These are phyloP conservation scores for Clostera curtula DNA, from an alignment of 2,888 invertebrate species.

Conservation along the genomic window DNA sequence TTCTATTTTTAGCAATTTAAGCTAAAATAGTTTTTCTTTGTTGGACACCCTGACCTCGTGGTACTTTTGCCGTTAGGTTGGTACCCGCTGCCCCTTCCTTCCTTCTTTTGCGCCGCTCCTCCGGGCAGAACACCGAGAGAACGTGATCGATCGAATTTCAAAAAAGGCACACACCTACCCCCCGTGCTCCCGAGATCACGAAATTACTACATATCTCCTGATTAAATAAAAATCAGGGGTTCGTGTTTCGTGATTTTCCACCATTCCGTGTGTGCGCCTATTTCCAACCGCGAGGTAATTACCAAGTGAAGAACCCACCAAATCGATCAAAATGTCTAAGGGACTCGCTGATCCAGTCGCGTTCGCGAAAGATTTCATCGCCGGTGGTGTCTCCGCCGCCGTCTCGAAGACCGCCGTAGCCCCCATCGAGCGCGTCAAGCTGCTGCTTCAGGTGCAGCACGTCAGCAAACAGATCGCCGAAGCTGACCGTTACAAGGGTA, in stretches of 20 bases:
- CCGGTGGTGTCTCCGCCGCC: conserved; percentile 95
- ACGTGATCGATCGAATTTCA: conserved; percentile 75
- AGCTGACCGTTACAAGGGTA: conserved; percentile 94
- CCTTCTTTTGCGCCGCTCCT: conserved; percentile 72
- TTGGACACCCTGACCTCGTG: conserved; percentile 64
- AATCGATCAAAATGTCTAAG: conserved; percentile 65
- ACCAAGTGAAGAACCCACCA: conserved; percentile 48
- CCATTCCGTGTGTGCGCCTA: conserved; percentile 62
- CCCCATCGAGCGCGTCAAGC: conserved; percentile 96
- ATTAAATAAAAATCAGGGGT: conserved; percentile 59
- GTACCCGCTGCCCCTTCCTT: conserved; percentile 67
- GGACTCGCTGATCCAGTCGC: conserved; percentile 82
- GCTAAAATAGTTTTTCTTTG: conserved; percentile 8
- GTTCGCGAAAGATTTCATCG: conserved; percentile 94
- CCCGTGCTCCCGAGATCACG: conserved; percentile 73
- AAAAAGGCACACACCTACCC: conserved; percentile 72
- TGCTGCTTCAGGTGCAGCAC: conserved; percentile 96
- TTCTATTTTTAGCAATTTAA: conserved; percentile 15
- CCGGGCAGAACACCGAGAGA: conserved; percentile 66
- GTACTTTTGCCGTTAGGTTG: conserved; percentile 55
- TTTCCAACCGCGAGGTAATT: conserved; percentile 50
- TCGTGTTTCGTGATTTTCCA: conserved; percentile 68
- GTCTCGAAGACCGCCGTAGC: conserved; percentile 97
- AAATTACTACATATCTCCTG: conserved; percentile 69
- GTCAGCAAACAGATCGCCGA: conserved; percentile 93